These are phyloP conservation scores for Tetranychus cinnabarinus DNA, from an alignment of 1,140 invertebrate species.

Conservation along the genomic window DNA sequence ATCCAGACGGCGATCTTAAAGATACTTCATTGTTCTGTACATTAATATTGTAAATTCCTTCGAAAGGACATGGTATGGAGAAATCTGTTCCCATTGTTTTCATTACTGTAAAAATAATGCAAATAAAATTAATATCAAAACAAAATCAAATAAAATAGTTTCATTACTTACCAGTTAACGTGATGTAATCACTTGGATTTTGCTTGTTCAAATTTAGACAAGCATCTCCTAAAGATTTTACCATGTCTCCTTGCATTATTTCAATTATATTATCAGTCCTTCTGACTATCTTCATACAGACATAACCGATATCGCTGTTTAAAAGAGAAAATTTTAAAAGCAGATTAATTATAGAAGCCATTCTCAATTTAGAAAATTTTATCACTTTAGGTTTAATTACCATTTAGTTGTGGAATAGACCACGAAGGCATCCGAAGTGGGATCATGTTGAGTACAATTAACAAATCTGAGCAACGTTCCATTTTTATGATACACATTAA, in stretches of 20 bases:
- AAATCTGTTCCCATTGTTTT: background rate
- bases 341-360: background rate
- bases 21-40: background rate
- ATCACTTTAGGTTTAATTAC: constrained; percentile 1
- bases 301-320: constrained; percentile 10
- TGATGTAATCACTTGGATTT: constrained; percentile 13
- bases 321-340: constrained; percentile 8
- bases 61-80: constrained; percentile 2
- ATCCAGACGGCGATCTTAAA: background rate
- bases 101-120: background rate
- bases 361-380: no score
- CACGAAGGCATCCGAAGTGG: constrained; percentile 1
- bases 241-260: constrained; percentile 14
- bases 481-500: constrained; percentile 9
- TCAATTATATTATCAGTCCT: constrained; percentile 14
- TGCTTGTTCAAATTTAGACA: constrained; percentile 8
- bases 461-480: constrained; percentile 7
- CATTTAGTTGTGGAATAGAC: constrained; percentile 15
- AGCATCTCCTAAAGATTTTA: constrained; percentile 10
- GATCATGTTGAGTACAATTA: constrained; percentile 9
- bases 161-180: constrained; percentile 15
- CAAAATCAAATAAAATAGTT: background rate
- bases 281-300: constrained; percentile 13
- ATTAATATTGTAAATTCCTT: constrained; percentile 5
- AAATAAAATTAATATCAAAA: background rate